Evolutionary conservation across 2,113 vertebrate genomes (phyloP), one percentile per base, ranked within the genome.

Genomic region (Hippocampus abdominalis): DNA sequence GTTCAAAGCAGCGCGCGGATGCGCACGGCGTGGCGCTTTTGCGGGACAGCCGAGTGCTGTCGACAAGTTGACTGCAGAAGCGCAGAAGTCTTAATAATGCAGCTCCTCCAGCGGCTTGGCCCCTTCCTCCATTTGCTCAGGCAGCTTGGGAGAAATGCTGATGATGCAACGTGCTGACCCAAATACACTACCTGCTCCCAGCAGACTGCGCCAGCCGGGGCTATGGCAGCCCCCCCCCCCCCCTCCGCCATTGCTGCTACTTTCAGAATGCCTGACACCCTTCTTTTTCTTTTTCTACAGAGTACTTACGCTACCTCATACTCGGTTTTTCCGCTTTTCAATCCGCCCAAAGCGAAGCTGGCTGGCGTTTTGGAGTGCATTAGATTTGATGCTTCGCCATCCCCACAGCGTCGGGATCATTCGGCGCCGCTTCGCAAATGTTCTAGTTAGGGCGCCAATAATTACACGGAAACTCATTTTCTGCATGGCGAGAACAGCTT

Each of bases 111-210:
- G 86, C 81, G 84, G 79, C 79, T 78, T 75, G 77, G 69, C 71
- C 86, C 72, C 74, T 71, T 88, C 32, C 80, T 87, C 81, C 87
- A 71, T 92, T 92, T 91, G 84, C 85, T 86, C 78, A 86, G 79
- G 90, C 92, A 92, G 90, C 91, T 94, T 92, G 84, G 83, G 62
- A 89, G 89, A 94, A 93, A 42, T 90, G 92, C 93, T 94, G 93
- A 96, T 90, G 87, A 90, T 92, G 91, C 92, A 91, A 72, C 88
- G 89, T 92, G 84, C 90, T 95, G 94, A 95, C 94, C 93, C 91
- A 95, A 86, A 94, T 94, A 92, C 87, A 76, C 79, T 89, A 90
- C 89, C 84, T 82, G 84, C 77, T 95, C 93, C 93, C 92, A 69
- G 65, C 44, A 92, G 94, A 92, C 81, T 82, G 76, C 78, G 69